phyloP scores from a whole-genome alignment of 2,113 vertebrate genomes.

The Zootoca vivipara region DNA sequence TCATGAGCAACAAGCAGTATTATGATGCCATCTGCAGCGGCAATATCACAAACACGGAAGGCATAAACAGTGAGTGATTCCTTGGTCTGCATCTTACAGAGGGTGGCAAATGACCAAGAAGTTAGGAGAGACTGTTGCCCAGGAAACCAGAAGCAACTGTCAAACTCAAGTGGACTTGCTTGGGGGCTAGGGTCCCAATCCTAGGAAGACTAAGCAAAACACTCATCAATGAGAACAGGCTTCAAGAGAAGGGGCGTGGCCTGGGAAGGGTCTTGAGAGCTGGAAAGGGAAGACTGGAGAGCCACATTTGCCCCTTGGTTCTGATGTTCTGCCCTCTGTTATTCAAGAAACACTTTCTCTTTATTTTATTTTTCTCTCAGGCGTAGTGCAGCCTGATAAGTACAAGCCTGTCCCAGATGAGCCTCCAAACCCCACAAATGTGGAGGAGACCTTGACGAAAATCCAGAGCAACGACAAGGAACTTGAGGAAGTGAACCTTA shows the following conservation, averaged over 20 bases:
- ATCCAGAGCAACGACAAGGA: constrained; percentile 85
- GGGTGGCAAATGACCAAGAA: fast-evolving
- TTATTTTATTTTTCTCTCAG: constrained; percentile 61
- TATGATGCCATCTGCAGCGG: constrained; percentile 93
- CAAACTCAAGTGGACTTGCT: too few species aligned
- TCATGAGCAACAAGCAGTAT: constrained; percentile 99
- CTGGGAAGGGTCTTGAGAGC: too few species aligned
- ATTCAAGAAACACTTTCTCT: not conserved
- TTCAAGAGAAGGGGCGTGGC: too few species aligned
- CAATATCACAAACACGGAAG: constrained; percentile 91
- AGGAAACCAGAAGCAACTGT: too few species aligned
- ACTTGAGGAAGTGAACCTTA: constrained; percentile 92
- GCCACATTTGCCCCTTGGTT: too few species aligned
- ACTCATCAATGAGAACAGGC: too few species aligned
- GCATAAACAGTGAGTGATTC: constrained; percentile 91
- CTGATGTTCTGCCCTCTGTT: too few species aligned
- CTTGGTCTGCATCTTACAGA: fast-evolving
- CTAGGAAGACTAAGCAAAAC: too few species aligned
- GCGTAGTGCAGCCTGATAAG: constrained; percentile 92
- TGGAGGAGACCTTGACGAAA: constrained; percentile 87
- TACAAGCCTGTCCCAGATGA: constrained; percentile 93
- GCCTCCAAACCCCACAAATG: constrained; percentile 91
- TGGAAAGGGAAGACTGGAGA: too few species aligned
- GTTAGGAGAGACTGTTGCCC: not conserved
- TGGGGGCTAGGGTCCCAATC: too few species aligned